Base-by-base conservation (phyloP, 2,113 vertebrate genomes). In the Beaufortia kweichowensis region DNA sequence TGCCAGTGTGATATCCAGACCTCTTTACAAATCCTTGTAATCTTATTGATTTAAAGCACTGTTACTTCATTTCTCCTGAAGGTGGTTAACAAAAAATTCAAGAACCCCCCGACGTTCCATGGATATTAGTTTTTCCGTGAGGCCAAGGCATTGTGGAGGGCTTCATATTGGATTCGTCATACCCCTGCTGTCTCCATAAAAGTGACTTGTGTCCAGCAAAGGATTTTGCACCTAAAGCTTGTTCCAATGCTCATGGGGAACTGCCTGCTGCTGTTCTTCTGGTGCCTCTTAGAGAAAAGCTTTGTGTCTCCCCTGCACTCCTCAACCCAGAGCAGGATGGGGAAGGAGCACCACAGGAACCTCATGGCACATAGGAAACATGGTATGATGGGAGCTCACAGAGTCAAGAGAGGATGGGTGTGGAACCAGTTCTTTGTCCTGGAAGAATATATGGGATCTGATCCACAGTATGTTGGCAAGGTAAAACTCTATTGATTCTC, bases 371-470 rank as follows among this genome's bases (percentile, higher is more conserved):
- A 74, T 11, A 72, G 77, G 77, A 87, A 85, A 78, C 83, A 83
- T 8, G 82, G 83, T 19, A 73, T 73, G 46, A 57, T 60, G 0
- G 86, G 69, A 21, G 60, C 66, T 41, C 88, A 95, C 48, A 87
- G 96, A 70, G 94, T 95, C 85, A 96, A 95, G 80, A 90, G 96
- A 87, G 96, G 96, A 85, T 98, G 96, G 96, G 95, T 97, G 68
- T 98, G 96, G 96, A 98, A 98, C 89, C 95, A 98, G 0, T 98
- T 98, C 89, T 98, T 98, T 83, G 95, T 97, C 59, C 92, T 98
- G 90, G 96, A 98, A 84, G 95, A 98, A 79, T 97, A 98, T 84
- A 96, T 97, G 94, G 96, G 95, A 28, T 94, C 95, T 5, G 96
- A 96, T 77, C 95, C 95, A 46, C 95, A 98, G 78, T 97, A 98